Conservation (phyloP, 64 coral and sea anemone genomes). For the Pachyseris speciosa region DNA sequence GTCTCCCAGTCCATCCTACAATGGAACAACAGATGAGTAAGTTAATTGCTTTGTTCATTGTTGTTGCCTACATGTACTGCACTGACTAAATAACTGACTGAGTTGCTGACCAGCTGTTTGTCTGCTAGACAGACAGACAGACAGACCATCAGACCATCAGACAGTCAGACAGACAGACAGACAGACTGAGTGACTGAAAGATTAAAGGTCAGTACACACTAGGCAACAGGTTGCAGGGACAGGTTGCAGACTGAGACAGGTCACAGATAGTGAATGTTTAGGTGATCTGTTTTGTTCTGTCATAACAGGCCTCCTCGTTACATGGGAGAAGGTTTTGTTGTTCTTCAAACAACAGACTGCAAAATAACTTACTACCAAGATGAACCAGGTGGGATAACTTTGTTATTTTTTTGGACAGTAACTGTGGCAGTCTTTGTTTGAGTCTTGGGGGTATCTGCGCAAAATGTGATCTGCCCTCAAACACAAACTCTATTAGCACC, state of each 20-base stretch:
- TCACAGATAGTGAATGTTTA: no score
- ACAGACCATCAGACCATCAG: neutral
- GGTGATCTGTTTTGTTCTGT: neutral
- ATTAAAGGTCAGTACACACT: no score
- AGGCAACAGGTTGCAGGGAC: no score
- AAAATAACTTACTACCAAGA: constrained; percentile 94
- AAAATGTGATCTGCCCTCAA: no score
- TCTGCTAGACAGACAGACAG: no score
- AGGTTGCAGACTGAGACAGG: no score
- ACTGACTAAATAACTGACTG: no score
- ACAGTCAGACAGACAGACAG: neutral
- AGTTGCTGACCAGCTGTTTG: no score
- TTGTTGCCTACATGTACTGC: no score
- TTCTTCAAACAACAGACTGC: constrained; percentile 90
- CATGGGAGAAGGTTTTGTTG: constrained; percentile 98
- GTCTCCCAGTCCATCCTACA: constrained; percentile 87
- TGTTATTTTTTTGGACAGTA: neutral
- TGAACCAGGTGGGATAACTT: constrained; percentile 88
- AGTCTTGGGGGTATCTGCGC: neutral
- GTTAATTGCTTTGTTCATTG: no score
- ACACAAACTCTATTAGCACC: no score
- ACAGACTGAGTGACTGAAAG: no score
- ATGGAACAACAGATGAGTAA: constrained; percentile 86
- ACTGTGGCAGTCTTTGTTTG: neutral
- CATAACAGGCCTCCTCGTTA: constrained; percentile 89